Evolutionary conservation across 1,140 invertebrate genomes (phyloP).

Genomic region (Drosophila ercepeae): DNA sequence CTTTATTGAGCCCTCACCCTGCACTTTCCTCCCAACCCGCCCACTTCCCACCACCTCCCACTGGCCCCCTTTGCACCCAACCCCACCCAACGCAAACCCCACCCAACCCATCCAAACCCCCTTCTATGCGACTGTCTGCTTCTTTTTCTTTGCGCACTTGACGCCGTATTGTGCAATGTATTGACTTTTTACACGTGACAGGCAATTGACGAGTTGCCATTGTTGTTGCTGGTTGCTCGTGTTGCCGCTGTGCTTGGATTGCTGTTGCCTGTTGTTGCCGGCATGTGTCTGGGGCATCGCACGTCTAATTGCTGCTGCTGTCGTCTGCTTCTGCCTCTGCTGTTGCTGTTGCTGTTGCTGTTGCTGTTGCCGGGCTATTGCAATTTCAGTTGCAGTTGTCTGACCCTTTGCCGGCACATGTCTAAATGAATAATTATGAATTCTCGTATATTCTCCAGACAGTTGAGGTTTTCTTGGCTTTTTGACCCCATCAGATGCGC

Average conservation of each 20-base stretch:
- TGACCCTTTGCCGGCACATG: constrained; percentile 47
- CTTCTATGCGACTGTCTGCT: not conserved
- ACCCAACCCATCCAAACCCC: no score
- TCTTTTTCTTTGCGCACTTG: constrained; percentile 54
- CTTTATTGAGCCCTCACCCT: constrained; percentile 59
- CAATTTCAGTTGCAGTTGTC: constrained; percentile 20
- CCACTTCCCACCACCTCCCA: constrained; percentile 4
- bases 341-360: constrained; percentile 16
- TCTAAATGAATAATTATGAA: constrained; percentile 52
- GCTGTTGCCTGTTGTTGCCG: constrained; percentile 25
- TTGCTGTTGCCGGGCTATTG: not conserved
- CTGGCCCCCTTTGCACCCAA: no score
- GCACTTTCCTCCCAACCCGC: not conserved
- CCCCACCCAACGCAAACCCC: no score
- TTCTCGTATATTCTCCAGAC: constrained; percentile 16
- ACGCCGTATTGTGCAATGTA: constrained; percentile 78
- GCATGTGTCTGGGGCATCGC: constrained; percentile 62
- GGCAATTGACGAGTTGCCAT: constrained; percentile 61
- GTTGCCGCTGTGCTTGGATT: constrained; percentile 8
- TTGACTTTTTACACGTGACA: constrained; percentile 82
- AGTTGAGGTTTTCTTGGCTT: constrained; percentile 12
- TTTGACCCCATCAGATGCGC: constrained; percentile 18
- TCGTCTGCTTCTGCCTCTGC: constrained; percentile 15
- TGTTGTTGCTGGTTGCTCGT: constrained; percentile 23
- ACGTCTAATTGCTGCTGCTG: constrained; percentile 46